A percentile compares a stretch with the other conserved stretches of the same genome.
Conservation (phyloP, 2,113 vertebrate genomes). For the Turnix velox region DNA sequence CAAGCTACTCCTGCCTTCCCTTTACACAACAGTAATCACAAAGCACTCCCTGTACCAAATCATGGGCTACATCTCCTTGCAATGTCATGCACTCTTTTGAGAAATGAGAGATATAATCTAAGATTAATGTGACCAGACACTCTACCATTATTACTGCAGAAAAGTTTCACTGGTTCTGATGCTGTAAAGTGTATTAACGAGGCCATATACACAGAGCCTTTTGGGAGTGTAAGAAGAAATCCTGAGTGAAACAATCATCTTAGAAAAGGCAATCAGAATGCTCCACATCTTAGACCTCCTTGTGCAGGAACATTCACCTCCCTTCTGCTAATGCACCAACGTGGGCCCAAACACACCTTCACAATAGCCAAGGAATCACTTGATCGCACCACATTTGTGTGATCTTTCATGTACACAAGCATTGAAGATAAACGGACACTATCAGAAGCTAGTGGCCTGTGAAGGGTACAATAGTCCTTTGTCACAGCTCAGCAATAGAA, state of each 20-base stretch:
- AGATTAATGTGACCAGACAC: neutral
- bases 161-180: neutral
- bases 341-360: neutral
- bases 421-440: slow-evolving; percentile 65
- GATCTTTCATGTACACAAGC: slow-evolving; percentile 49
- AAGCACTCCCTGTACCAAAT: neutral
- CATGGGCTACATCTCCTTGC: neutral
- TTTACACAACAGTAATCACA: neutral
- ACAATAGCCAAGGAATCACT: neutral
- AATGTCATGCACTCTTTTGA: accelerated
- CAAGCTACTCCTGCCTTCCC: neutral
- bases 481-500: slow-evolving; percentile 44
- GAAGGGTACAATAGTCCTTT: slow-evolving; percentile 63
- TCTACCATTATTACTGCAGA: neutral
- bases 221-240: neutral
- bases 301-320: neutral
- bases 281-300: neutral
- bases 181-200: neutral
- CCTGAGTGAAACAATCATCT: neutral
- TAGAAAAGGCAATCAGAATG: accelerated
- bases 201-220: neutral
- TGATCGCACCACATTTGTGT: neutral
- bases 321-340: neutral
- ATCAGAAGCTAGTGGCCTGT: slow-evolving; percentile 63
- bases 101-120: neutral